Evolutionary conservation across 2,797 vertebrate genomes (phyloP).

Genomic region (Chaunax sp.): DNA sequence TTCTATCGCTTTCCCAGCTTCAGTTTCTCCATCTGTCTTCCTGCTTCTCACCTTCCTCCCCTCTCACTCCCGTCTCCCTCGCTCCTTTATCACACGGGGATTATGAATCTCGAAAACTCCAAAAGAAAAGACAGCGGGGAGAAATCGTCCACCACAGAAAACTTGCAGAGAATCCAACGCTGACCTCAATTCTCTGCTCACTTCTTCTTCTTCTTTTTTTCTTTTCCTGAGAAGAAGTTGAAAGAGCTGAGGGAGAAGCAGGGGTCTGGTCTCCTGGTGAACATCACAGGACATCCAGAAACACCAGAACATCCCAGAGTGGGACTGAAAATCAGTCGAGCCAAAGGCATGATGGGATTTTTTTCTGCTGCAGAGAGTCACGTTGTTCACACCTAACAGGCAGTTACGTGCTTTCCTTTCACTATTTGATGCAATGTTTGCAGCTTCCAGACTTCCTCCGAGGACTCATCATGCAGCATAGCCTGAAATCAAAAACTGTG

Average conservation of each 20-base stretch:
- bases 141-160: neutral
- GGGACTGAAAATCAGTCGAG: constrained; percentile 27
- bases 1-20: neutral
- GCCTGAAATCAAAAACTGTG: neutral
- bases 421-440: neutral
- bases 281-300: constrained; percentile 58
- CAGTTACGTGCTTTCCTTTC: too few relatives aligned
- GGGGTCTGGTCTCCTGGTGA: constrained; percentile 42
- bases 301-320: constrained; percentile 24
- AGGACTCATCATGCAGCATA: neutral
- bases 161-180: constrained; percentile 30
- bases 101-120: constrained; percentile 49
- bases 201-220: constrained; percentile 26
- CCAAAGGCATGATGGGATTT: constrained; percentile 49
- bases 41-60: constrained; percentile 5
- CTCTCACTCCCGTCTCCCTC: neutral
- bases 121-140: constrained; percentile 13
- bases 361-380: constrained; percentile 25
- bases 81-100: constrained; percentile 27
- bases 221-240: constrained; percentile 46
- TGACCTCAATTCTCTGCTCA: constrained; percentile 68
- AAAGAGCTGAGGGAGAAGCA: constrained; percentile 49
- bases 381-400: too few relatives aligned
- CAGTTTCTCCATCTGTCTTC: neutral
- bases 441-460: neutral